These are phyloP conservation scores for Sisor rabdophorus DNA, from an alignment of 2,113 vertebrate genomes.

Conservation along the genomic window DNA sequence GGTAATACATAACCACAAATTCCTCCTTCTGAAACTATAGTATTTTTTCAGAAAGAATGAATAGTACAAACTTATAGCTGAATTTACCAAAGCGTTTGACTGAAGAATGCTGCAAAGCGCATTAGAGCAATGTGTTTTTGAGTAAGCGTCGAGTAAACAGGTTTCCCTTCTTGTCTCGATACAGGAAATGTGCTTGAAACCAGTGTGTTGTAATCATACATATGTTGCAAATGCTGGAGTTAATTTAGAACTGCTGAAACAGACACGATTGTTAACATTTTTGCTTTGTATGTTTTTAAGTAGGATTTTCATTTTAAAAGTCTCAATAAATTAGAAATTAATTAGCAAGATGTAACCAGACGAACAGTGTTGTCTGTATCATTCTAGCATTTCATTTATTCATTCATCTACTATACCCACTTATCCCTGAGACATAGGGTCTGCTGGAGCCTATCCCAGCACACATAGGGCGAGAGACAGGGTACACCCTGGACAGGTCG, in stretches of 20 bases:
- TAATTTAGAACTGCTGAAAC: not conserved
- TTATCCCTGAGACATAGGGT: too few relatives aligned
- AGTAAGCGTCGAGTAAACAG: not conserved
- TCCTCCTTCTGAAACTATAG: not conserved
- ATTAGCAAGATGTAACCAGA: not conserved
- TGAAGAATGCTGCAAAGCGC: not conserved
- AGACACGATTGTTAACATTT: too few relatives aligned
- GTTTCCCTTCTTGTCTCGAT: not conserved
- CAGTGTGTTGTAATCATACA: not conserved
- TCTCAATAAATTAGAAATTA: not conserved
- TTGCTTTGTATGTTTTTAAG: not conserved
- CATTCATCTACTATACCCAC: too few relatives aligned
- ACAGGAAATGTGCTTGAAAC: constrained; percentile 7
- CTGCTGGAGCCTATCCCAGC: too few relatives aligned
- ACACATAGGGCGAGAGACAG: too few relatives aligned
- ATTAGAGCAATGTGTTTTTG: not conserved
- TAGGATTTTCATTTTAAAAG: too few relatives aligned
- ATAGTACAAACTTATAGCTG: not conserved
- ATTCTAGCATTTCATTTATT: not conserved
- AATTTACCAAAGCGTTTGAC: not conserved
- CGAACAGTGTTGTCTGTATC: not conserved
- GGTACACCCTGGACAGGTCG: too few relatives aligned
- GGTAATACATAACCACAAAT: not conserved
- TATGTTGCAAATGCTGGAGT: not conserved
- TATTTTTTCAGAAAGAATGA: not conserved